Evolutionary conservation across 2,888 invertebrate species (phyloP), one percentile per base, ranked within the genome.

Genomic region (Microctonus aethiopoides): DNA sequence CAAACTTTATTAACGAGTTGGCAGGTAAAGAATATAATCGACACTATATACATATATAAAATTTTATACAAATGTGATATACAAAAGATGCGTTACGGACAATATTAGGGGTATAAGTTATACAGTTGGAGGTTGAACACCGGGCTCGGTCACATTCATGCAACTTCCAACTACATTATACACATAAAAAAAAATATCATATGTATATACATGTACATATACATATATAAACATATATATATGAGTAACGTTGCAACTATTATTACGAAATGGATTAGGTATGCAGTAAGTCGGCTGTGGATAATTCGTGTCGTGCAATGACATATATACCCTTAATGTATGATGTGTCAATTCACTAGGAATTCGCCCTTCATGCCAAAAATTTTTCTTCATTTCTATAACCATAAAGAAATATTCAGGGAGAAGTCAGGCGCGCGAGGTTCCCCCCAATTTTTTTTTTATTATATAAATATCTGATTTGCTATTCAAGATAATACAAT

Each of bases 231-330:
- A 5, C 9, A n/a, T 29, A 29, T 29, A 29, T 29, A 7, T 29
- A 29, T 29, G 29, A 5, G 39, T 39, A 39, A n/a, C n/a, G 13
- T 39, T 66, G 68, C 72, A 74, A 72, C 74, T 77, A 80, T 80
- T 82, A 83, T 83, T 83, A 79, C 80, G 68, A 71, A 81, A 83
- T 78, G 80, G 81, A 82, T 83, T 84, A 82, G 79, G 76, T 79
- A 80, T 80, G 82, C 80, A 79, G 79, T 78, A 80, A 79, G 77
- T 81, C 80, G 78, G 72, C 78, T 79, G 79, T 80, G 80, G 77
- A 80, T 83, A 82, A 84, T 82, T 76, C 76, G 76, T 75, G 76
- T 78, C 76, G 75, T 75, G 66, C 70, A 65, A 56, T 69, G 39
- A 32, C 57, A 62, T 51, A 24, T 32, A 46, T 13, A 34, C 54